These are phyloP conservation scores for Cryptotermes secundus DNA, from an alignment of 1,140 invertebrate genomes.

Conservation along the genomic window DNA sequence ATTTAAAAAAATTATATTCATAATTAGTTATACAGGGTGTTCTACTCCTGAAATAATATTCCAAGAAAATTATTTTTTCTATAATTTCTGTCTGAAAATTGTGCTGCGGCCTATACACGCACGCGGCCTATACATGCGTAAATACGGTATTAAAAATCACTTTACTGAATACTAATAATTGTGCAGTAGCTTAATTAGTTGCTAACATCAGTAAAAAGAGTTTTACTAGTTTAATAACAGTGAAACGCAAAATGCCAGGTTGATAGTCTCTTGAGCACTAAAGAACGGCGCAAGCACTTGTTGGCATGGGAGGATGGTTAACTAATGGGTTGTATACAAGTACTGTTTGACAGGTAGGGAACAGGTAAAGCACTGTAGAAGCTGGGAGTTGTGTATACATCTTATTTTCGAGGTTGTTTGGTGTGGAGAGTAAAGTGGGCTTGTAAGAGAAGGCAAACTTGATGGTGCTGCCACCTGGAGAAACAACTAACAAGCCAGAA, in stretches of 20 bases:
- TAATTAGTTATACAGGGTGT: too few relatives aligned
- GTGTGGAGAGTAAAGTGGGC: background rate
- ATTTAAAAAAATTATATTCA: too few relatives aligned
- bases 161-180: too few relatives aligned
- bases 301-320: background rate
- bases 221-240: too few relatives aligned
- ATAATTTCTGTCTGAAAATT: too few relatives aligned
- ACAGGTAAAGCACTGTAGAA: slow-evolving; percentile 1
- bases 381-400: background rate
- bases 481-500: slow-evolving; percentile 16
- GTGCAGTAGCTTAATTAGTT: too few relatives aligned
- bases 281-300: background rate
- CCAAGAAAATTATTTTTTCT: too few relatives aligned
- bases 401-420: background rate
- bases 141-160: too few relatives aligned
- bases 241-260: background rate
- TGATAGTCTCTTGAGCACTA: background rate
- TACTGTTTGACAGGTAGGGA: background rate
- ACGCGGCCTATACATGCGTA: too few relatives aligned
- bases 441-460: slow-evolving; percentile 7
- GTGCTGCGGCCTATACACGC: too few relatives aligned
- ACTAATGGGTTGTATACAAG: slow-evolving; percentile 7
- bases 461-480: background rate
- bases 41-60: too few relatives aligned
- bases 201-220: too few relatives aligned